Evolutionary conservation across 2,888 invertebrate species (phyloP).

Genomic region (Macrosoma leucophasiata): DNA sequence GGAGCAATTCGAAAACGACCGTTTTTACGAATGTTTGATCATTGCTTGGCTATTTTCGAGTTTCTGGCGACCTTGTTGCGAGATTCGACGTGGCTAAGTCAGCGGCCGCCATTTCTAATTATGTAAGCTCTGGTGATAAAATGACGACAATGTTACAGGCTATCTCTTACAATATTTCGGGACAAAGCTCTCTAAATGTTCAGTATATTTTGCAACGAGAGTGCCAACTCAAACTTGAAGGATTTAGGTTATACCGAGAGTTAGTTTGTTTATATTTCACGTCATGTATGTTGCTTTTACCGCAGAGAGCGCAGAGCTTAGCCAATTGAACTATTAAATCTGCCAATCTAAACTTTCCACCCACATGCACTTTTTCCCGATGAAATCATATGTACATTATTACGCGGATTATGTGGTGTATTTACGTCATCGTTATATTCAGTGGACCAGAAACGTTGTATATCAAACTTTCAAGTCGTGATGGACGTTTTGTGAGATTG

Average conservation of each 20-base stretch:
- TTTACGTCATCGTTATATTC: constrained; percentile 49
- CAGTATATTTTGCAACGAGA: no score
- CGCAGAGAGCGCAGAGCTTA: constrained; percentile 1
- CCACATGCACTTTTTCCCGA: constrained; percentile 18
- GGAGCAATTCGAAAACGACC: constrained; percentile 59
- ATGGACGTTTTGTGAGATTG: constrained; percentile 35
- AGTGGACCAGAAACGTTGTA: constrained; percentile 37
- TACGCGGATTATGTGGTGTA: constrained; percentile 26
- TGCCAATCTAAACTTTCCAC: constrained; percentile 15
- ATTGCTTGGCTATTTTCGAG: constrained; percentile 62
- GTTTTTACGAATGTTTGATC: constrained; percentile 68
- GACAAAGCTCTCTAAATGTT: no score
- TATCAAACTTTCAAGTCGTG: constrained; percentile 35
- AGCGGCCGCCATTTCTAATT: constrained; percentile 55
- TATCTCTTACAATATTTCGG: no score
- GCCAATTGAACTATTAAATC: constrained; percentile 5
- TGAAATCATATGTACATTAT: no score
- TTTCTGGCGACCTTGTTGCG: constrained; percentile 62
- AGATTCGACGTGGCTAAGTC: constrained; percentile 45
- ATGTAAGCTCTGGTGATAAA: no score
- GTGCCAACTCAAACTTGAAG: no score
- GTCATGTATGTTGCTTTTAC: not conserved
- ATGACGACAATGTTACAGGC: no score
- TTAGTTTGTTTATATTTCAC: constrained; percentile 1
- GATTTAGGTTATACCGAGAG: no score